Base-by-base conservation (phyloP, 1,140 invertebrate species). In the Pseudobourletiella spinata region DNA sequence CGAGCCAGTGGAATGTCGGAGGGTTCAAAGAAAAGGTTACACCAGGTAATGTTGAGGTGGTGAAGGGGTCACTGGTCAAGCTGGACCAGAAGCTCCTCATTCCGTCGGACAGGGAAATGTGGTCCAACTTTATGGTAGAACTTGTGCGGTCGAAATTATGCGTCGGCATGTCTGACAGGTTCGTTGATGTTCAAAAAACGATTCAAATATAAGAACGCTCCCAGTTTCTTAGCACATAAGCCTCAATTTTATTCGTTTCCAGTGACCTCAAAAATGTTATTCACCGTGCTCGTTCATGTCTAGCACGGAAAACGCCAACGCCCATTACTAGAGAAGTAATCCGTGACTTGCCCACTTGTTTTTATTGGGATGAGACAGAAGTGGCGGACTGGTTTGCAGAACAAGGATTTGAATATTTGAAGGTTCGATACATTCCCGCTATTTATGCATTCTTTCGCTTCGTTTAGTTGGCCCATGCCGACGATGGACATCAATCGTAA, bases 381-480 rank as follows among this genome's bases (percentile, higher is more conserved):
- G 61, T 66, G 8, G 64, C 32, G 18, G 60, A 61, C 8, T 69
- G 67, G 67, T 30, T 69, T 26, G 50, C 24, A 16, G 39, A 52
- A 0, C 26, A 58, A 3, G 67, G 67, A 16, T 69, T 16, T 35
- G 61, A 57, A 1, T 48, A 65, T 16, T 59, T 61, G 1, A 57
- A 25, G 20, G 60, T 62, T n/a, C n/a, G n/a, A n/a, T n/a, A n/a
- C n/a, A n/a, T n/a, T n/a, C n/a, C n/a, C n/a, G n/a, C n/a, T n/a
- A n/a, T n/a, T n/a, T n/a, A n/a, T n/a, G n/a, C n/a, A n/a, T 48
- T 8, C 22, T 16, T 48, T 48, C 14, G 11, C 14, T 22, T 48
- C 44, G 6, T 8, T 11, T 11, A 39, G n/a, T 39, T 39, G 8
- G n/a, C 8, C 8, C 8, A 11, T 39, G 8, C 8, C n/a, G 8